Evolutionary conservation across 2,888 invertebrate species (phyloP).

Genomic region (Dasypolia templi): DNA sequence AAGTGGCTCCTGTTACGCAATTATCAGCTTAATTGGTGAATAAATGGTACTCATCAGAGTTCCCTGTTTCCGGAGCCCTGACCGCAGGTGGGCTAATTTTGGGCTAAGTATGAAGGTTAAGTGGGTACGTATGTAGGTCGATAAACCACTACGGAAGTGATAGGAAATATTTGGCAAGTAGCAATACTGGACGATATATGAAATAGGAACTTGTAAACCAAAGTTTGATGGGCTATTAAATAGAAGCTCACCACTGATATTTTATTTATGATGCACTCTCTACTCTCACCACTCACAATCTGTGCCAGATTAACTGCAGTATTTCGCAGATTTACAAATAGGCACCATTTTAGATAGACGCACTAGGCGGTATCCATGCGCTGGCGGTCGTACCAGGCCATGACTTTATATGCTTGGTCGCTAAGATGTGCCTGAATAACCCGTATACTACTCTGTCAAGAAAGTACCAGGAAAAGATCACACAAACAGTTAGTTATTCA

Average conservation of each 20-base stretch:
- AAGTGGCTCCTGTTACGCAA: neutral
- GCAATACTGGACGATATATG: neutral
- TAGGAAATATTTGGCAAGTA: conserved; percentile 20
- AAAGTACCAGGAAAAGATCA: no score
- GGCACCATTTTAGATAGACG: neutral
- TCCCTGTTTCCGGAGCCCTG: neutral
- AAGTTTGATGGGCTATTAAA: conserved; percentile 31
- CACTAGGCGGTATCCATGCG: neutral
- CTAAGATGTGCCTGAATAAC: no score
- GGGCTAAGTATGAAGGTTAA: no score
- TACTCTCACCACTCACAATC: conserved; percentile 12
- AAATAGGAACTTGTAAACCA: conserved; percentile 44
- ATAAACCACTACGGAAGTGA: conserved; percentile 14
- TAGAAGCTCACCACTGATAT: conserved; percentile 20
- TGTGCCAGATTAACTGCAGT: conserved; percentile 19
- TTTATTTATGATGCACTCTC: conserved; percentile 31
- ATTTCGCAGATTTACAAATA: conserved; percentile 9
- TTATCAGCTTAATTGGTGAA: neutral
- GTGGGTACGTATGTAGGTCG: neutral
- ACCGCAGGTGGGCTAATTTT: neutral
- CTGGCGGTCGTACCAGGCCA: no score
- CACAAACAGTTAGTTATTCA: no score
- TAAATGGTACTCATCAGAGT: neutral
- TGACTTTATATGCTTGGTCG: no score
- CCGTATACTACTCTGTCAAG: no score